Evolutionary conservation across 2,888 invertebrate genomes (phyloP).

Genomic region (Eilema depressum): DNA sequence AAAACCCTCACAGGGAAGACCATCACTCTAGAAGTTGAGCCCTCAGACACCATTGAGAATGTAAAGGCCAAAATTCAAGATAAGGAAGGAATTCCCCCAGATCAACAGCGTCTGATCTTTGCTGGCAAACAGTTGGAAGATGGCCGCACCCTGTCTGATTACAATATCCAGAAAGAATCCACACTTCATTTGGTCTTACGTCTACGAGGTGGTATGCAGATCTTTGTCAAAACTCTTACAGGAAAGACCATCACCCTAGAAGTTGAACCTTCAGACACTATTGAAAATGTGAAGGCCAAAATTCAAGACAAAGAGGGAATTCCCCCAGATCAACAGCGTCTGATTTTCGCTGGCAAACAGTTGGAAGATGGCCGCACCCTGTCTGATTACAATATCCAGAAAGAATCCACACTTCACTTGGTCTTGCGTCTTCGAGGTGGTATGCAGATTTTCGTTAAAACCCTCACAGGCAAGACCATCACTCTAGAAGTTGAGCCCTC

Average conservation of each 20-base stretch:
- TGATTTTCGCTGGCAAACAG: constrained; percentile 73
- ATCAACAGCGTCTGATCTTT: constrained; percentile 71
- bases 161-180: constrained; percentile 74
- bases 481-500: constrained; percentile 71
- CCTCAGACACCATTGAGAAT: constrained; percentile 73
- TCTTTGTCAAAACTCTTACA: constrained; percentile 71
- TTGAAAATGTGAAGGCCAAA: constrained; percentile 77
- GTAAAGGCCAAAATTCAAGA: constrained; percentile 76
- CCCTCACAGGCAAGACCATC: constrained; percentile 71
- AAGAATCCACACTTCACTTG: constrained; percentile 69
- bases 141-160: constrained; percentile 71
- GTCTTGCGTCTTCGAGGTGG: constrained; percentile 71
- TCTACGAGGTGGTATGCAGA: constrained; percentile 75
- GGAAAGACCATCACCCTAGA: constrained; percentile 72
- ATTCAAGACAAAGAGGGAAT: constrained; percentile 77
- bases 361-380: constrained; percentile 71
- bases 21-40: constrained; percentile 70
- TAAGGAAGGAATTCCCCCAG: constrained; percentile 74
- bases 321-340: constrained; percentile 73
- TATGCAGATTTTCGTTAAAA: constrained; percentile 78
- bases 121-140: constrained; percentile 74
- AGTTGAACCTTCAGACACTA: constrained; percentile 74
- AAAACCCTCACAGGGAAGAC: constrained; percentile 73
- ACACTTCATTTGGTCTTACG: constrained; percentile 69
- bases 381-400: constrained; percentile 73